Percentiles rank a stretch among this genome's conserved stretches.
phyloP scores from a whole-genome alignment of 2,113 vertebrate genomes.

The Prinia subflava region DNA sequence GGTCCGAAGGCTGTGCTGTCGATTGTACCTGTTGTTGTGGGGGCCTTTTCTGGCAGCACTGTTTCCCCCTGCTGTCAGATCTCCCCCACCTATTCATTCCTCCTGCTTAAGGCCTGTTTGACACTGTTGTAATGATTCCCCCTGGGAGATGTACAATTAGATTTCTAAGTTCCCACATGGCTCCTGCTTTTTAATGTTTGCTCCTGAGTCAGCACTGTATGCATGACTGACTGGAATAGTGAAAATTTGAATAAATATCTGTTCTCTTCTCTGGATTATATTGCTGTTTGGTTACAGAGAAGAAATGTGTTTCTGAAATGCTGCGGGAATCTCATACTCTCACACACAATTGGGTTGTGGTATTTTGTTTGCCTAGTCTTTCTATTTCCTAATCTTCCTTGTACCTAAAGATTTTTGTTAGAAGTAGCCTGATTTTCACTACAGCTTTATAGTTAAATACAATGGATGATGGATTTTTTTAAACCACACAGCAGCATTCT shows the following conservation, averaged over 20 bases:
- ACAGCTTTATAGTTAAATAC: background rate
- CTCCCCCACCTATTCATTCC: background rate
- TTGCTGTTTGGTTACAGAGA: background rate
- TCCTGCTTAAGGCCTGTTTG: conserved; percentile 4
- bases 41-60: background rate
- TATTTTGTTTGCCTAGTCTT: background rate
- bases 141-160: background rate
- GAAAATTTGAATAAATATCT: conserved; percentile 5
- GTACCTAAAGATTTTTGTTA: background rate
- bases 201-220: conserved; percentile 18
- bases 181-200: conserved; percentile 26
- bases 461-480: background rate
- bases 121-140: conserved; percentile 1
- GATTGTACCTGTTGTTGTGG: background rate
- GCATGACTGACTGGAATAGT: background rate
- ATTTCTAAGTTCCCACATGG: background rate
- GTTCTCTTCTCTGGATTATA: background rate
- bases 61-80: background rate
- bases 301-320: background rate
- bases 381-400: background rate
- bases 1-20: background rate
- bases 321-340: background rate
- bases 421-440: background rate
- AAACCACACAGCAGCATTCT: background rate
- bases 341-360: background rate